phyloP scores from a whole-genome alignment of 2,888 invertebrate genomes.

The Lamproptera curius region DNA sequence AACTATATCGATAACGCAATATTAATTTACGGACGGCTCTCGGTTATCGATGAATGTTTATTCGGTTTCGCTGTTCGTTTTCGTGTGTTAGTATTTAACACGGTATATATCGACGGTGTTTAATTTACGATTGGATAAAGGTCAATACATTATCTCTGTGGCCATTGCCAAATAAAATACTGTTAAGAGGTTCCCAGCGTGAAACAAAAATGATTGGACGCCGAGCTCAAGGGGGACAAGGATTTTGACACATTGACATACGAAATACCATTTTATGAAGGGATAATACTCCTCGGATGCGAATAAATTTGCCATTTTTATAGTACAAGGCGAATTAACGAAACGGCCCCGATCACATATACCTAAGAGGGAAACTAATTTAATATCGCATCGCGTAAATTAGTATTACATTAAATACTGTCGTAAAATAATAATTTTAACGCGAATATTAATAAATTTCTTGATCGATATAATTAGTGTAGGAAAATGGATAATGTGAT shows the following conservation, averaged over 20 bases:
- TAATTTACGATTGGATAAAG: conserved; percentile 18
- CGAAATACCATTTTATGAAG: conserved; percentile 56
- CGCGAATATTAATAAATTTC: too few relatives aligned
- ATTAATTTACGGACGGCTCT: neutral
- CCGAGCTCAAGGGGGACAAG: conserved; percentile 53
- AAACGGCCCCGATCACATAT: conserved; percentile 35
- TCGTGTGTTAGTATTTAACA: conserved; percentile 5
- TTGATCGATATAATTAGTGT: too few relatives aligned
- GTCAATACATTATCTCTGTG: conserved; percentile 50
- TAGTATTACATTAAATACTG: too few relatives aligned
- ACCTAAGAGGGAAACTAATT: conserved; percentile 36
- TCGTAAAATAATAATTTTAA: too few relatives aligned
- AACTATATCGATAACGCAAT: neutral
- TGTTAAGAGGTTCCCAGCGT: conserved; percentile 54
- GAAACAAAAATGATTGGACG: conserved; percentile 51
- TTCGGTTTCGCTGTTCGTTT: neutral
- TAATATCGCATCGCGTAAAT: too few relatives aligned
- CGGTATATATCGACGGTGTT: conserved; percentile 4
- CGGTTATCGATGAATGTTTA: neutral
- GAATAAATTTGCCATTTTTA: conserved; percentile 68
- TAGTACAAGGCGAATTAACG: conserved; percentile 59
- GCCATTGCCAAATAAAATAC: conserved; percentile 52
- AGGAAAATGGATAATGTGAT: too few relatives aligned
- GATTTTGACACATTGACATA: conserved; percentile 60
- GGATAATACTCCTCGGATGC: conserved; percentile 42